Evolutionary conservation across 2,113 vertebrate genomes (phyloP), one percentile per base, ranked within the genome.

Genomic region (Hippocampus barbouri): DNA sequence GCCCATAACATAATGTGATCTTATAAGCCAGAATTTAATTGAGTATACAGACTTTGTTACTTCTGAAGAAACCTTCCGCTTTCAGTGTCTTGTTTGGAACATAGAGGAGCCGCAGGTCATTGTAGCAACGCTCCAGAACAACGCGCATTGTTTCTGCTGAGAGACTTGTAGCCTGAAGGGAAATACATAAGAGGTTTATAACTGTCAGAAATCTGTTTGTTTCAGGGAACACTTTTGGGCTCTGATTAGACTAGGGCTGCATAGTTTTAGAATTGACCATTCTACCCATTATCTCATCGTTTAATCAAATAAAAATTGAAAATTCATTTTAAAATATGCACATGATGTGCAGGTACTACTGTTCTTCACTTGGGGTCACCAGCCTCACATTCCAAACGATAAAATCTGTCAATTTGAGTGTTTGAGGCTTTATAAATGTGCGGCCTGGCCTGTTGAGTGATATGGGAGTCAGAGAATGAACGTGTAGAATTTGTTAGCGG

Each of bases 1-100:
- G n/a, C 38, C 25, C 16, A 25, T 67, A 20, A 3, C 16, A 15
- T 47, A 34, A 76, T n/a, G 11, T 47, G 6, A 47, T 66, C 12
- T 66, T 45, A 14, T 47, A 47, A 47, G 43, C 23, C 43, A 45
- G 11, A 66, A 45, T 25, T 25, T 64, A 83, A 66, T 38, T 49
- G 41, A 66, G 64, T 2, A 1, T 23, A 40, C 25, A 30, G 16
- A 98, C 97, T 95, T 99, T 99, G 91, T 99, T 99, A 88, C 97
- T 99, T 89, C 97, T 95, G 84, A 99, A 98, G 83, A 99, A 99
- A 3, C 97, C 97, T 84, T 99, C 97, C 0, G 96, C 93, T 87
- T 99, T 99, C 85, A 99, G 88, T 0, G 97, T 97, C 89, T 98
- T 99, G 89, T 92, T 97, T 83, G 96, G 93, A 67, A 96, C 90